Base-by-base conservation (phyloP, 2,888 invertebrate species). In the Sabatieria punctata region DNA sequence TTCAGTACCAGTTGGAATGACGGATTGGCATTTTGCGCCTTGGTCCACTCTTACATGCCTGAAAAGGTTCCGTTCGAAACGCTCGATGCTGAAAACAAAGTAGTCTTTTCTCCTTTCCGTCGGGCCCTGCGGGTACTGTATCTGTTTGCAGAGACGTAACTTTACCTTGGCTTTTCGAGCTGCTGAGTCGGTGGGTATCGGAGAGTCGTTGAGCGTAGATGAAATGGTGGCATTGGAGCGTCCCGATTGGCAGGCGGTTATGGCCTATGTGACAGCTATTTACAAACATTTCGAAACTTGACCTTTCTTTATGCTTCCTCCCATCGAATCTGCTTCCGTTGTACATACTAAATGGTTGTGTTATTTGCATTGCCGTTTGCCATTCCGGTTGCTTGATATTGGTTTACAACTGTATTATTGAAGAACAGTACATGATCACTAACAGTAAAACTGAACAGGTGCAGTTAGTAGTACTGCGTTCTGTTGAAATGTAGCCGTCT, bases 1-100 rank as follows among this genome's bases (percentile, higher is more conserved):
- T 91, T 91, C 68, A 86, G 86, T 72, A 82, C 85, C 55, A 86
- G 85, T 44, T 91, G 91, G 91, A 89, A 88, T 71, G 89, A 91
- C 70, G 91, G 74, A 0, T 70, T 91, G 60, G 91, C 88, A 4
- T 74, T 91, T 43, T 89, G 88, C 71, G 89, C 89, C 27, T 75
- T 91, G 45, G 71, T 91, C 53, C 88, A 91, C 72, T 82, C 84
- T 52, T 89, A 88, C 71, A 70, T 88, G 54, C 84, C 86, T 24
- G 78, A 80, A 52, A 61, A 57, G 43, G 78, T 89, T 57, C 82
- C 83, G 24, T 89, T 85, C 69, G 77, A 80, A 56, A 76, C 78
- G 46, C 80, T 81, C 11, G 76, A 77, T 59, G 82, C 84, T 65
- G 85, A 85, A 21, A 67, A 70, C 48, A 69, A 70, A 63, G 66